Base-by-base conservation (phyloP, 2,888 invertebrate genomes). In the Drosophila colorata region DNA sequence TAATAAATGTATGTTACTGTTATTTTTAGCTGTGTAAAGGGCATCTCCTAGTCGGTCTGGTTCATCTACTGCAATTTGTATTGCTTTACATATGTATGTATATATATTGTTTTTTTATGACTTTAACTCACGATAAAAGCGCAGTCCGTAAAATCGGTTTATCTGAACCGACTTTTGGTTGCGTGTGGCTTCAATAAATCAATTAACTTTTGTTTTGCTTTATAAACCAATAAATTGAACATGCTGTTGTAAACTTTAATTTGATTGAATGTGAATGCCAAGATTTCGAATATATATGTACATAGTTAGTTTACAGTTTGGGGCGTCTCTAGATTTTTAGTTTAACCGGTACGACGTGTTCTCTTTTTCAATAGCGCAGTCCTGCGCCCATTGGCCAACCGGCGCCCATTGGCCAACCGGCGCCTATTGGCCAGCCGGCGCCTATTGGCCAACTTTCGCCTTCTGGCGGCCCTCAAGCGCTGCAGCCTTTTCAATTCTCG, bases 71-170 rank as follows among this genome's bases (percentile, higher is more conserved):
- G 2, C 14, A 14, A 13, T 38, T 16, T 25, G 13, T 38, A 40
- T 18, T 18, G 28, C 25, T 1, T 4, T 4, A 31, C 2, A 31
- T 3, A 4, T 20, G 1, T 20, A 20, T 20, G n/a, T n/a, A n/a
- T n/a, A n/a, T n/a, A n/a, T n/a, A n/a, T 28, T 0, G 8, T 28
- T 7, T 51, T 28, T 52, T 40, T 18, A 14, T 9, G n/a, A n/a
- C n/a, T 31, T 9, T 16, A 16, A 9, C 14, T 20, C 8, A 8
- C 11, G 11, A n/a, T 5, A 2, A 38, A 58, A 23, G 20, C 40
- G 20, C 40, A 38, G 28, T 25, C 13, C n/a, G 59, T 23, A 59
- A 40, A 31, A 58, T 23, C 51, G 14, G 13, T 33, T 20, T 13
- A 31, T 33, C 51, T 58, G 31, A 52, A 20, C 14, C 40, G 31